These are phyloP conservation scores for Trialeurodes vaporariorum DNA, from an alignment of 1,140 invertebrate species.

Conservation along the genomic window DNA sequence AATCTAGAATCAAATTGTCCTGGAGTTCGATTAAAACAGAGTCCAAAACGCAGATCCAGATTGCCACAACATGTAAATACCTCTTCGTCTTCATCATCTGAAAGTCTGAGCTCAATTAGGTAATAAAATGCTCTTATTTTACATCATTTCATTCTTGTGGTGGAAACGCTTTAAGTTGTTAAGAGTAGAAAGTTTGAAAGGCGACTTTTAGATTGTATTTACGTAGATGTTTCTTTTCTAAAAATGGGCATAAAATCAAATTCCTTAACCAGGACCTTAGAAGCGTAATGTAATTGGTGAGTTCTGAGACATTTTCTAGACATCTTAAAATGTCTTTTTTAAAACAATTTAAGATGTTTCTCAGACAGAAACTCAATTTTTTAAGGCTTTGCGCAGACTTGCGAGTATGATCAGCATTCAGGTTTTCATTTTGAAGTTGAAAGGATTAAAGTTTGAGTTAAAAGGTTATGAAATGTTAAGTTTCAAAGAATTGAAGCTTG, in stretches of 20 bases:
- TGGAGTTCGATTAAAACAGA: constrained; percentile 20
- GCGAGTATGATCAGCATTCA: too few relatives aligned
- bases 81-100: constrained; percentile 29
- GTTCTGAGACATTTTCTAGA: too few relatives aligned
- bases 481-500: too few relatives aligned
- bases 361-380: too few relatives aligned
- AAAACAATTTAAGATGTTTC: too few relatives aligned
- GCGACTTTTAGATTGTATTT: too few relatives aligned
- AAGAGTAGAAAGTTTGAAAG: neutral
- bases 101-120: constrained; percentile 25
- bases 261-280: neutral
- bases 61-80: constrained; percentile 17
- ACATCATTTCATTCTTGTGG: neutral
- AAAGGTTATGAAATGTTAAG: too few relatives aligned
- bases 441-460: too few relatives aligned
- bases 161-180: neutral
- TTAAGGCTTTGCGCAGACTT: too few relatives aligned
- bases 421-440: too few relatives aligned
- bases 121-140: neutral
- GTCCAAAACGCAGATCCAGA: constrained; percentile 25
- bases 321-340: too few relatives aligned
- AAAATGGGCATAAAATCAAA: neutral
- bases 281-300: neutral
- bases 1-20: constrained; percentile 7
- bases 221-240: neutral